These are phyloP conservation scores for Pelagia noctiluca DNA, from an alignment of 30 jellyfish, hydroid and myxozoan genomes.

Conservation along the genomic window DNA sequence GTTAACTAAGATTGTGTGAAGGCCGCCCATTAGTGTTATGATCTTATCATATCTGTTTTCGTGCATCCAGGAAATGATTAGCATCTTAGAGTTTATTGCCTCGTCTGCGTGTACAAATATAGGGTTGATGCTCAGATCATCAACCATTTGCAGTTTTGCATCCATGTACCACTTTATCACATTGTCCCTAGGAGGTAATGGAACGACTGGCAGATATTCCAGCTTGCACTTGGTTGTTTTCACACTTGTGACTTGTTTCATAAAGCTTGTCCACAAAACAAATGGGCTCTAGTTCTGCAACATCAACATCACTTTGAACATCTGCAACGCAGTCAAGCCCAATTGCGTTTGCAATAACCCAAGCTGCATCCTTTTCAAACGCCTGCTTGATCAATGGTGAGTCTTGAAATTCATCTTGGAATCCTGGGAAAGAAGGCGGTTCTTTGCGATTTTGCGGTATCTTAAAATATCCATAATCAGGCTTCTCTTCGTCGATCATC, in stretches of 20 bases:
- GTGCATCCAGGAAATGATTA: conserved; percentile 60
- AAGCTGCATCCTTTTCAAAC: conserved; percentile 53
- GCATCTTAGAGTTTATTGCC: conserved; percentile 55
- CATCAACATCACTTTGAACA: conserved; percentile 45
- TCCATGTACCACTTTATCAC: conserved; percentile 47
- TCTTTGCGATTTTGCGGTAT: conserved; percentile 15
- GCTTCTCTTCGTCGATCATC: conserved; percentile 8
- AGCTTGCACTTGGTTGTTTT: conserved; percentile 56
- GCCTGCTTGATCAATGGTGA: conserved; percentile 47
- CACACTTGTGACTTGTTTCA: conserved; percentile 39
- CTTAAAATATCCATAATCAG: conserved; percentile 53
- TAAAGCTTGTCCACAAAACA: conserved; percentile 69
- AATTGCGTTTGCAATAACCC: conserved; percentile 45
- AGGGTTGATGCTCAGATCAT: conserved; percentile 48
- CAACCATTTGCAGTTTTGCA: conserved; percentile 46
- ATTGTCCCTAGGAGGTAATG: conserved; percentile 54
- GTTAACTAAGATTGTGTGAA: conserved; percentile 59
- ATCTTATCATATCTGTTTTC: conserved; percentile 47
- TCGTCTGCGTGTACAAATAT: conserved; percentile 63
- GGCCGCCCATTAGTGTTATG: conserved; percentile 62
- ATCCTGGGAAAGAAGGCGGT: conserved; percentile 57
- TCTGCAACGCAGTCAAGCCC: conserved; percentile 61
- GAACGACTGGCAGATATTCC: conserved; percentile 73
- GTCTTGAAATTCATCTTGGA: conserved; percentile 38
- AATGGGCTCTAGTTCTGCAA: conserved; percentile 34